Conservation (phyloP, 2,797 vertebrate genomes). For the Meriones psammophilus region DNA sequence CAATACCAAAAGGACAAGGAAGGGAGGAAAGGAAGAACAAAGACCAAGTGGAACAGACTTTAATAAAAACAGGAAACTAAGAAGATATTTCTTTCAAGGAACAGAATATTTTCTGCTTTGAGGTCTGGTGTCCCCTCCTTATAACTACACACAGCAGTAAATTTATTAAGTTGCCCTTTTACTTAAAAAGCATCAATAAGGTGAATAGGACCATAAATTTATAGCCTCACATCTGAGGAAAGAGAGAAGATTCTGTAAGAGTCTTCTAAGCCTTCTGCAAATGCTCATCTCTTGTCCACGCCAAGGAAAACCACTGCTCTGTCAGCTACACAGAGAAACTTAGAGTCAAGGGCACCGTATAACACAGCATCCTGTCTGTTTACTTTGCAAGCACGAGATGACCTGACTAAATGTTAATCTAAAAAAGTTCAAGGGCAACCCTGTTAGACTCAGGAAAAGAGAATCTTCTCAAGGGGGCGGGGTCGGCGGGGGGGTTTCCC, state of each 20-base stretch:
- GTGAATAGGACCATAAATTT: neutral
- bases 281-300: neutral
- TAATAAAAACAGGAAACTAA: slow-evolving; percentile 42
- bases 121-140: neutral
- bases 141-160: slow-evolving; percentile 55
- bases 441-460: neutral
- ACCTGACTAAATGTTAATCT: neutral
- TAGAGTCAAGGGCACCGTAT: neutral
- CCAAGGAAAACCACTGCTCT: neutral
- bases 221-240: neutral
- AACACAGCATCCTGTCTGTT: slow-evolving; percentile 27
- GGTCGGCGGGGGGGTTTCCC: neutral
- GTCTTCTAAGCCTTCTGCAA: neutral
- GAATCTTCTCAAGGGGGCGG: neutral
- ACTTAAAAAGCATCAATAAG: neutral
- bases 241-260: neutral
- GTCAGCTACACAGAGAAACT: neutral
- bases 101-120: slow-evolving; percentile 50
- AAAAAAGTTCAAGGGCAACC: neutral
- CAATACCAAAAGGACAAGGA: neutral
- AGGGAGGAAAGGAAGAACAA: neutral
- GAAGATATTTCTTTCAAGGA: neutral
- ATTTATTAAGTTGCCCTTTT: neutral
- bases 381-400: neutral
- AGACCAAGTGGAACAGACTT: neutral